Evolutionary conservation across 2,888 invertebrate genomes (phyloP), one percentile per base, ranked within the genome.

Genomic region (Apamea epomidion): DNA sequence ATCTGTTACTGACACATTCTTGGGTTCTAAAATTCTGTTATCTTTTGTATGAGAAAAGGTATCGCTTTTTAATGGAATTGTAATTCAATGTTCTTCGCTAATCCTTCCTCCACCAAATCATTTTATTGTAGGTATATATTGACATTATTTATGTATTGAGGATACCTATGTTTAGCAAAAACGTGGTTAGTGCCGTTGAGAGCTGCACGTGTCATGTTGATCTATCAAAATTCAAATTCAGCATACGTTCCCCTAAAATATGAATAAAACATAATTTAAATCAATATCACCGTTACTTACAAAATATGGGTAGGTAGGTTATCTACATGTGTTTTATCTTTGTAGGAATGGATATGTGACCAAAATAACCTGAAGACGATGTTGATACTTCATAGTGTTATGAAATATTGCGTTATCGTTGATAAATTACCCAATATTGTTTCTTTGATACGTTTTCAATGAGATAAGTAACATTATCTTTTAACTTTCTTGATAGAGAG

Each of bases 331-430:
- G 37, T 58, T 76, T 32, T 42, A 71, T 72, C 51, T 60, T 12
- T 32, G 10, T 48, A 62, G 16, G 45, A 45, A 25, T 69, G 10
- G 29, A 7, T 67, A 37, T 42, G 48, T n/a, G 21, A 37, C n/a
- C n/a, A 48, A 45, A 65, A 60, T 60, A 51, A 51, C 32, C 48
- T 64, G 42, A 37, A 68, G 54, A 51, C 60, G 25, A 60, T 71
- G 18, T 32, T 48, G 32, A 32, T 16, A 62, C 2, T 37, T 25
- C 21, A 37, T 54, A 16, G 18, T 73, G 48, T 64, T 85, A 75
- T 74, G 74, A 75, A 85, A 85, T 62, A 85, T 67, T 32, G 25
- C 51, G 25, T 37, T 75, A 81, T 72, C 74, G n/a, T 64, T 75
- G 21, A 51, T 64, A 37, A 72, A 72, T 74, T 80, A 42, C 45